A percentile compares a stretch with the other conserved stretches of the same genome.
Conservation (phyloP, 2,113 vertebrate species). For the Lampris incognitus region DNA sequence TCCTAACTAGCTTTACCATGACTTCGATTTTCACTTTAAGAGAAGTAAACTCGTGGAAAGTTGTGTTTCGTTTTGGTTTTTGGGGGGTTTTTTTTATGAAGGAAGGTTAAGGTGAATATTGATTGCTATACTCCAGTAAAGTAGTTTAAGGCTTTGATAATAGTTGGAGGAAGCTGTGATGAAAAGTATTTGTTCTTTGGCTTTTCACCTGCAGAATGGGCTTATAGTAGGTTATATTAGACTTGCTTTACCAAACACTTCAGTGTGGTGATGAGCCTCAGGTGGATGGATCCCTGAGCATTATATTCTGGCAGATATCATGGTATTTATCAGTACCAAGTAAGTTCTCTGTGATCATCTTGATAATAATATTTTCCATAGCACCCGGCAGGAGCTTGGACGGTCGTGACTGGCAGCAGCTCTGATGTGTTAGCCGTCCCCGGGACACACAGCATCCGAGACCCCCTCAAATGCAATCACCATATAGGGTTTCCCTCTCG, state of each 20-base stretch:
- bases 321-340: too few relatives aligned
- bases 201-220: neutral
- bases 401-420: constrained; percentile 25
- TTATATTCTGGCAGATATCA: too few relatives aligned
- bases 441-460: constrained; percentile 64
- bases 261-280: too few relatives aligned
- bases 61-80: constrained; percentile 45
- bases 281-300: too few relatives aligned
- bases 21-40: too few relatives aligned
- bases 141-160: constrained; percentile 46
- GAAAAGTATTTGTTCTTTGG: constrained; percentile 14
- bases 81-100: constrained; percentile 3
- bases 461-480: constrained; percentile 65
- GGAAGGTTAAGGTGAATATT: constrained; percentile 45
- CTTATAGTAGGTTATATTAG: too few relatives aligned
- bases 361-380: constrained; percentile 23
- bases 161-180: neutral
- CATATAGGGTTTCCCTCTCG: constrained; percentile 66
- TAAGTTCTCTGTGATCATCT: too few relatives aligned
- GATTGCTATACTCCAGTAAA: constrained; percentile 52
- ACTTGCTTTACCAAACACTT: too few relatives aligned
- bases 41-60: constrained; percentile 18
- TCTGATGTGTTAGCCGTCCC: constrained; percentile 60
- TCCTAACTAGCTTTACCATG: too few relatives aligned
- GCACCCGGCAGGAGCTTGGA: constrained; percentile 33